Evolutionary conservation across 2,888 invertebrate species (phyloP).

Genomic region (Stomorhina lunata): DNA sequence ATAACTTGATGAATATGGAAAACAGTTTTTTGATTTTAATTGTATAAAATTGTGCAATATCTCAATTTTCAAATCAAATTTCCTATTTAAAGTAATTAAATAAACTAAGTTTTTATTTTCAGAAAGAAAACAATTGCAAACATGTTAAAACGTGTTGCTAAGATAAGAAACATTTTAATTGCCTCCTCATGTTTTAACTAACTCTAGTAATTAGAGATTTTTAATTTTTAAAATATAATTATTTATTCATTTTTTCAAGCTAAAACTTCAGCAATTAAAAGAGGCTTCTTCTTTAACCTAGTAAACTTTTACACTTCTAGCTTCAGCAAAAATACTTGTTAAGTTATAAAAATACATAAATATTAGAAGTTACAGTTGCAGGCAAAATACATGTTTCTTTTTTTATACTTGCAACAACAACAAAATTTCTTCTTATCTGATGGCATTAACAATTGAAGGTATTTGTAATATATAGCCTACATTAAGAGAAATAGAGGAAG

Average conservation of each 20-base stretch:
- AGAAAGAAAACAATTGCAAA: too few species aligned
- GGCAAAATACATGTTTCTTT: conserved; percentile 3
- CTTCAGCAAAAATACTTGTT: conserved; percentile 9
- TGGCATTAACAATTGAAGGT: conserved; percentile 27
- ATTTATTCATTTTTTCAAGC: not conserved
- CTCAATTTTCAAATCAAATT: too few species aligned
- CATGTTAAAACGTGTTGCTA: too few species aligned
- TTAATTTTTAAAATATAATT: not conserved
- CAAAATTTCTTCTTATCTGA: conserved; percentile 11
- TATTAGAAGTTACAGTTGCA: too few species aligned
- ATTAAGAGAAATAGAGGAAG: not conserved
- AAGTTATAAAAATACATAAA: not conserved
- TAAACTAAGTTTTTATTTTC: too few species aligned
- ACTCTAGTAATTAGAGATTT: conserved; percentile 2
- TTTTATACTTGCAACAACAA: not conserved
- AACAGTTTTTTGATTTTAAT: too few species aligned
- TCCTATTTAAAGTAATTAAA: too few species aligned
- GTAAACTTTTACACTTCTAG: conserved; percentile 35
- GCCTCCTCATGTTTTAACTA: not conserved
- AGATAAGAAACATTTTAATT: not conserved
- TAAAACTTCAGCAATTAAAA: conserved; percentile 1
- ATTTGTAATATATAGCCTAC: not conserved
- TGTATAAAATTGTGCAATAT: too few species aligned
- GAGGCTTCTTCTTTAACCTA: conserved; percentile 39
- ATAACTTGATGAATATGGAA: too few species aligned